Evolutionary conservation across 2,888 invertebrate species (phyloP).

Genomic region (Lissonota sp.): DNA sequence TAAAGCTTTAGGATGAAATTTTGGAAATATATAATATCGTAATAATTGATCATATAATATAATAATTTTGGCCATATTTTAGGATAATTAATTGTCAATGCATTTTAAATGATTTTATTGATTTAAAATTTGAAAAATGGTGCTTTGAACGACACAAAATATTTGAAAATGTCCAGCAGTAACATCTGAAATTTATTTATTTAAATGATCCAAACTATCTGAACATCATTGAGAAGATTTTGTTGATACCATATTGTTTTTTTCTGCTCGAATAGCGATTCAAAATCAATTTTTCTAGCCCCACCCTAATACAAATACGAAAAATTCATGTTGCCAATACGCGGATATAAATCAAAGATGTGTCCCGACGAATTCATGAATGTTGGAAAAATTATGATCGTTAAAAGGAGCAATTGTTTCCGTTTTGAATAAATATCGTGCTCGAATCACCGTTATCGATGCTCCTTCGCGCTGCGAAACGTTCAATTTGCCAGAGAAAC

Average conservation of each 20-base stretch:
- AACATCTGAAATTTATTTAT: too few species aligned
- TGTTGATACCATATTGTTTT: too few species aligned
- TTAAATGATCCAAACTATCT: too few species aligned
- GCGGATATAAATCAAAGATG: not conserved
- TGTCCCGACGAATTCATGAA: conserved; percentile 6
- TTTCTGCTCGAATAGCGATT: too few species aligned
- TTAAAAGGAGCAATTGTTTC: conserved; percentile 34
- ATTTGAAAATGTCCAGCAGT: too few species aligned
- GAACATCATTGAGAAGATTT: too few species aligned
- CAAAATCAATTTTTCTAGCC: too few species aligned
- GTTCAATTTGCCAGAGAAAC: conserved; percentile 36
- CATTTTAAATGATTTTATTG: conserved; percentile 1
- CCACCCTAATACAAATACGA: not conserved
- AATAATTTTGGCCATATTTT: too few species aligned
- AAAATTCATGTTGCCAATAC: conserved; percentile 13
- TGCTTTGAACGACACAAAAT: too few species aligned
- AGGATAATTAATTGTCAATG: conserved; percentile 1
- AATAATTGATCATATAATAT: too few species aligned
- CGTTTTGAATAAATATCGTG: conserved; percentile 48
- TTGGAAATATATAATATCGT: too few species aligned
- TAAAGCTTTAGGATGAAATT: too few species aligned
- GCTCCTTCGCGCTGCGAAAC: not conserved
- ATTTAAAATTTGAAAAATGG: not conserved
- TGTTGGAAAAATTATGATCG: conserved; percentile 21
- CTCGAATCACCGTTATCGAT: not conserved